Evolutionary conservation across 2,888 invertebrate species (phyloP), one percentile per base, ranked within the genome.

Genomic region (Oligia fasciuncula): DNA sequence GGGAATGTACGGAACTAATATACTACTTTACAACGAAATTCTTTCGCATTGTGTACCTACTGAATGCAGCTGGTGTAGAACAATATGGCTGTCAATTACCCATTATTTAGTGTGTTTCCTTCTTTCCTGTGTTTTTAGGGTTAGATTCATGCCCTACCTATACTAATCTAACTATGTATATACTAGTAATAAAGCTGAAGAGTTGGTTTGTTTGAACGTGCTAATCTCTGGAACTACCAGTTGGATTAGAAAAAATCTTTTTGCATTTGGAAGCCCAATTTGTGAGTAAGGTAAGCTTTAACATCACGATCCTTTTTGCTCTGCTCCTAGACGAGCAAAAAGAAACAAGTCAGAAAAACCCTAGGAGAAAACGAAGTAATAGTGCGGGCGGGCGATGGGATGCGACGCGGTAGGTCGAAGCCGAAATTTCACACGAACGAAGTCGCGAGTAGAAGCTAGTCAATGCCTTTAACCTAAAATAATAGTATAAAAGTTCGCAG

Each of bases 1-100:
- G 93, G 92, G 91, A 91, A 91, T 89, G 89, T 87, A 86, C 89
- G 89, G 89, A 89, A 88, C 87, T 88, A 85, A 83, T 77, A 81
- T 77, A 73, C 84, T 76, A 88, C 83, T 76, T 81, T 72, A 75
- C n/a, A 84, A 77, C 75, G 69, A 87, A 87, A 88, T 88, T 86
- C 83, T 85, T 89, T 75, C 65, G 88, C 82, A 83, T 83, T 82
- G 84, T 68, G 78, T 67, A 79, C 79, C 40, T 67, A 79, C 77
- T 49, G 75, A 85, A 86, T 74, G 83, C 88, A 88, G 88, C 88
- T 88, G 88, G 77, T 80, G 46, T 66, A 76, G 84, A 84, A 87
- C 74, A 87, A 76, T 84, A 80, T 84, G 73, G 77, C 76, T 19
- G 77, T 73, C 74, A 87, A 87, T 84, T 87, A 80, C 69, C 73